Evolutionary conservation across 2,797 vertebrate genomes (phyloP).

Genomic region (Falco naumanni): DNA sequence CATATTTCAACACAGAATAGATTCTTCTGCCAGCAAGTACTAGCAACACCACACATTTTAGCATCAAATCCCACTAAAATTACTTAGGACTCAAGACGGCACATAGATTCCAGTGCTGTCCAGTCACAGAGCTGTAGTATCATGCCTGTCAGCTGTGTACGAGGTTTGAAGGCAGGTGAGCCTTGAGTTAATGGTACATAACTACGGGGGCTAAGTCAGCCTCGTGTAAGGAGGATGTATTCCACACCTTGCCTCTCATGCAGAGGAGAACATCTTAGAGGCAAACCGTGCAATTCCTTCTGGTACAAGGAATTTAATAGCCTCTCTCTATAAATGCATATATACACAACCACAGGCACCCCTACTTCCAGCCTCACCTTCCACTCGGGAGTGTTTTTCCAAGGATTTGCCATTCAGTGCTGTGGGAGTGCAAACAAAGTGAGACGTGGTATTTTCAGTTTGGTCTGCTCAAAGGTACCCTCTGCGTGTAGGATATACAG

Average conservation of each 20-base stretch:
- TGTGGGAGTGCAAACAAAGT: neutral
- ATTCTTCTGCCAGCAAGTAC: neutral
- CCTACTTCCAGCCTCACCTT: neutral
- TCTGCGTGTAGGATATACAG: neutral
- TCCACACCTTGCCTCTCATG: neutral
- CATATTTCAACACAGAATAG: fast-evolving
- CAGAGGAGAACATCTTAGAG: neutral
- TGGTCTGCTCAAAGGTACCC: neutral
- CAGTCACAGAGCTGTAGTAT: neutral
- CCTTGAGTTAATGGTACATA: neutral
- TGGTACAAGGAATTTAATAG: neutral
- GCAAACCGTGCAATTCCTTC: neutral
- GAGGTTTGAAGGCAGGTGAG: neutral
- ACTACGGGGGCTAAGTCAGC: neutral
- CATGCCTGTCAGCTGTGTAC: neutral
- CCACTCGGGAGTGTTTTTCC: neutral
- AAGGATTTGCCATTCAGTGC: neutral
- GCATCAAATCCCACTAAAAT: neutral
- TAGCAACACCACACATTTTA: neutral
- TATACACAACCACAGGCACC: neutral
- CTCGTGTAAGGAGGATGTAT: neutral
- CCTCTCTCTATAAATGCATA: fast-evolving
- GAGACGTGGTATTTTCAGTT: neutral
- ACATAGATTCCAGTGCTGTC: too few species aligned
- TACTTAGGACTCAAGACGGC: too few species aligned